Conservation (phyloP, 2,797 vertebrate genomes). For the Loriculus beryllinus region DNA sequence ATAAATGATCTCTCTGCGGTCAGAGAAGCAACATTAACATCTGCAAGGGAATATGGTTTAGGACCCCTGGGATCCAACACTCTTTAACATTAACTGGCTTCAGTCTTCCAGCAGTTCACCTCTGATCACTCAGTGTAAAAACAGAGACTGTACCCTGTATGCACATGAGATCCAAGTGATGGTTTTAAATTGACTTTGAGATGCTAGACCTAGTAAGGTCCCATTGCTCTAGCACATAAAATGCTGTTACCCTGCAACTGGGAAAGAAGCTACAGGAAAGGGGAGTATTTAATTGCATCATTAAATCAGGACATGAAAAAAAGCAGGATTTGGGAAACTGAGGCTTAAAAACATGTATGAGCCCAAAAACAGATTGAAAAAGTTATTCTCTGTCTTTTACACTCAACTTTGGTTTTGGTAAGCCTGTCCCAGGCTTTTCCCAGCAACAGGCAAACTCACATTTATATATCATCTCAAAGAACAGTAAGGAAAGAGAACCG, state of each 20-base stretch:
- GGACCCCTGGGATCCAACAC: neutral
- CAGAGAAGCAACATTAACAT: neutral
- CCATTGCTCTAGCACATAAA: rapidly evolving
- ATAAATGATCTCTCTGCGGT: neutral
- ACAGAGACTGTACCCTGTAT: neutral
- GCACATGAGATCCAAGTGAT: neutral
- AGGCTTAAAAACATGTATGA: neutral
- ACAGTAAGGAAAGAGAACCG: neutral
- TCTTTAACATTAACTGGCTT: neutral
- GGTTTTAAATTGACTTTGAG: neutral
- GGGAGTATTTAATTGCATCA: neutral
- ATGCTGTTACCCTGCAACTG: neutral
- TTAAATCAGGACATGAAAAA: neutral
- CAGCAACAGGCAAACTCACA: neutral
- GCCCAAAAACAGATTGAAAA: neutral
- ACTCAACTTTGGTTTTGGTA: neutral
- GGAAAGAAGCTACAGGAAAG: too few relatives aligned
- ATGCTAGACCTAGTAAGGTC: neutral
- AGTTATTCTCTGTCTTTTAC: neutral
- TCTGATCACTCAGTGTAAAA: neutral
- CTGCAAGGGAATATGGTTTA: neutral
- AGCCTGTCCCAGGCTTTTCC: neutral
- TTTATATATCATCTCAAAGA: neutral
- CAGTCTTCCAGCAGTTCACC: neutral
- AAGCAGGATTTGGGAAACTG: neutral